Conservation (phyloP, 2,888 invertebrate species). For the Rhingia campestris region DNA sequence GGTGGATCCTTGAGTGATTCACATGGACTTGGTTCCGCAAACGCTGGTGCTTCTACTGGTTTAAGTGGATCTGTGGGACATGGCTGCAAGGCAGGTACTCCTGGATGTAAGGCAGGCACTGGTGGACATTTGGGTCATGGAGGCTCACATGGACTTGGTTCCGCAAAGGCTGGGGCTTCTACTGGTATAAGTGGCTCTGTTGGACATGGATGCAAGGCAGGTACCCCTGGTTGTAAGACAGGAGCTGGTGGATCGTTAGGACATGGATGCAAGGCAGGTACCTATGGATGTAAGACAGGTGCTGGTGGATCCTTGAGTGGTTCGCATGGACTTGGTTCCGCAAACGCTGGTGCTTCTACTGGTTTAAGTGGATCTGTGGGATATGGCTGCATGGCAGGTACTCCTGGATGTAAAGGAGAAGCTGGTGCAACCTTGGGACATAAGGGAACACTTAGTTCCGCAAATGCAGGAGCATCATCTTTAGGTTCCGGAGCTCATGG, state of each 20-base stretch:
- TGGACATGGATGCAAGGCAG: not conserved
- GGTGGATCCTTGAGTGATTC: not conserved
- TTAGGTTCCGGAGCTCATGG: conserved; percentile 13
- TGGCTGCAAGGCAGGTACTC: not conserved
- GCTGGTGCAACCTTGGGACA: not conserved
- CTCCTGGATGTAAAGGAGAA: not conserved
- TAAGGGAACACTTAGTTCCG: conserved; percentile 8
- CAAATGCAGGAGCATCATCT: conserved; percentile 22
- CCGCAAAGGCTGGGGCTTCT: conserved; percentile 12
- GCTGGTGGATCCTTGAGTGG: conserved; percentile 3
- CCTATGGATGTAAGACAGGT: not conserved
- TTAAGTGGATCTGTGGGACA: not conserved
- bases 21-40: too few relatives aligned
- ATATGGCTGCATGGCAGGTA: not conserved
- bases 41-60: too few relatives aligned
- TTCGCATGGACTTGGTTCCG: not conserved
- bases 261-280: not conserved
- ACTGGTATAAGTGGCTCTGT: conserved; percentile 5
- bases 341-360: not conserved
- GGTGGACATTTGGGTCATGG: not conserved
- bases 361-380: not conserved
- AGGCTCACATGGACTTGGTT: conserved; percentile 26
- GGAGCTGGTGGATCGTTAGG: conserved; percentile 14
- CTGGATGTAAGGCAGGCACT: too few relatives aligned
- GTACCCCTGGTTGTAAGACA: not conserved